Evolutionary conservation across 2,113 vertebrate genomes (phyloP).

Genomic region (Cepphus grylle): DNA sequence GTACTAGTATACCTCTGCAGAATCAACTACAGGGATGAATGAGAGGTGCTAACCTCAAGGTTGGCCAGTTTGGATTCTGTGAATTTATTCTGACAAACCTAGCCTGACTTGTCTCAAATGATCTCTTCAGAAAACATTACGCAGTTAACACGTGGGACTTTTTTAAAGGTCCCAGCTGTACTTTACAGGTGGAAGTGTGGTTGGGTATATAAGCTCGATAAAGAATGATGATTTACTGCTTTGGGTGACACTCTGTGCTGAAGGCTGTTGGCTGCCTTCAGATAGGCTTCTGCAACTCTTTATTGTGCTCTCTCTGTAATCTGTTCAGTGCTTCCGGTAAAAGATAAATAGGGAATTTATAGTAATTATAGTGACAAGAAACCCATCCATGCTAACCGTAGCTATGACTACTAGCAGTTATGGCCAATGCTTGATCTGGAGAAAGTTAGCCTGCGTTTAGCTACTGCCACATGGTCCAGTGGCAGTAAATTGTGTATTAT

Average conservation of each 20-base stretch:
- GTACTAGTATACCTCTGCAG: not conserved
- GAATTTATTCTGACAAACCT: not conserved
- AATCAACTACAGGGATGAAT: not conserved
- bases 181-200: not conserved
- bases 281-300: not conserved
- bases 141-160: not conserved
- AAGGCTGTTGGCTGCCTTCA: not conserved
- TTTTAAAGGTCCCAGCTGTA: not conserved
- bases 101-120: not conserved
- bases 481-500: not conserved
- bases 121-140: not conserved
- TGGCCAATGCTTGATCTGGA: not conserved
- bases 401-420: not conserved
- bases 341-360: not conserved
- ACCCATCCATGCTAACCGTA: not conserved
- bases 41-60: not conserved
- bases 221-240: not conserved
- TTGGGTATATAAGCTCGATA: rapidly evolving
- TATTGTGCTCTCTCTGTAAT: not conserved
- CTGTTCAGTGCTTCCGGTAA: not conserved
- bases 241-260: not conserved
- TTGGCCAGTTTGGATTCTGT: not conserved
- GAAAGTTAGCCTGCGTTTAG: not conserved
- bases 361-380: not conserved
- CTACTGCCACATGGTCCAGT: not conserved